Evolutionary conservation across 2,888 invertebrate species (phyloP).

Genomic region (Chrysomela aeneicollis): DNA sequence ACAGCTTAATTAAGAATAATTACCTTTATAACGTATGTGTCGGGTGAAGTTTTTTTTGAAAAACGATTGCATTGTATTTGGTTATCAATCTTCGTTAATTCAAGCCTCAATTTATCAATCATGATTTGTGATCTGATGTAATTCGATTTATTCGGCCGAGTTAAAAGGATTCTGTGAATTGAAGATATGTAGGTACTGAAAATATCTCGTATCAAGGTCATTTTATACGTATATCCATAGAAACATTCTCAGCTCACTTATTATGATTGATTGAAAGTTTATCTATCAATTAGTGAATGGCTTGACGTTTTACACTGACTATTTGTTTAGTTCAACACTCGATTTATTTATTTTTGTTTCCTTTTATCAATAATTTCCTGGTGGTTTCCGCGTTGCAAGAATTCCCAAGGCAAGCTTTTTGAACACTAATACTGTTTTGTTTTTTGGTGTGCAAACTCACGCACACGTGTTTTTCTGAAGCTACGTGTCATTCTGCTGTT

Average conservation of each 20-base stretch:
- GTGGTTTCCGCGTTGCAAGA: constrained; percentile 32
- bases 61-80: constrained; percentile 14
- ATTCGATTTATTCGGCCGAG: constrained; percentile 24
- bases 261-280: neutral
- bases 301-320: constrained; percentile 10
- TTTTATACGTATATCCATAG: neutral
- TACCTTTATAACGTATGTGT: constrained; percentile 19
- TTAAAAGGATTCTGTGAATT: constrained; percentile 4
- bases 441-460: constrained; percentile 36
- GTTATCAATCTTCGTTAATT: constrained; percentile 28
- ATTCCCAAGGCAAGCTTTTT: constrained; percentile 43
- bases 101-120: constrained; percentile 30
- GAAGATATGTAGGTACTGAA: neutral
- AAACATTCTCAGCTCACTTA: neutral
- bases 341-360: constrained; percentile 22
- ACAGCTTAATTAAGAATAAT: constrained; percentile 38
- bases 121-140: constrained; percentile 25
- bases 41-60: constrained; percentile 23
- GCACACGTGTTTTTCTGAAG: constrained; percentile 36
- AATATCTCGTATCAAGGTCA: neutral
- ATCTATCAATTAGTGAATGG: neutral
- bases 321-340: neutral
- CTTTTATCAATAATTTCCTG: constrained; percentile 16
- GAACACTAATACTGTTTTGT: constrained; percentile 35
- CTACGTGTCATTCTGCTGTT: constrained; percentile 29